Conservation (phyloP, 2,113 vertebrate genomes). For the Mormyrus iriodes region DNA sequence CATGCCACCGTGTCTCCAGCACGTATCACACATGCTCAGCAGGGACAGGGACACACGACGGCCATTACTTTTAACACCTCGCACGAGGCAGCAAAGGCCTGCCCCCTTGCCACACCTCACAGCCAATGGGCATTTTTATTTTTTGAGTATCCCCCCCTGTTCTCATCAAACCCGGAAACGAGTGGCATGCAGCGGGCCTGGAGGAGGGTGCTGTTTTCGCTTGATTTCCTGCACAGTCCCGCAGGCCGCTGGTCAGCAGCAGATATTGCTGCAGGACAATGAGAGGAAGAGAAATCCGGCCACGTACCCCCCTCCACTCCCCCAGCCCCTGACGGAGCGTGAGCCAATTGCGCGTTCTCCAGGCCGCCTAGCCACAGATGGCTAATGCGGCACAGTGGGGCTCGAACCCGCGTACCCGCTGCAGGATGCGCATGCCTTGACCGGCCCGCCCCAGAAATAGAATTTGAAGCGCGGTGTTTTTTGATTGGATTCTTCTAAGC, state of each 20-base stretch:
- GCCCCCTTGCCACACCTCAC: background rate
- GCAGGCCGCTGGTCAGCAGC: background rate
- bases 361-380: background rate
- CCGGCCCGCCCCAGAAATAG: conserved; percentile 1
- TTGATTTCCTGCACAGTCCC: background rate
- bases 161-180: background rate
- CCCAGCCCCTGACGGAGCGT: background rate
- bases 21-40: background rate
- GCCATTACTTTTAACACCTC: background rate
- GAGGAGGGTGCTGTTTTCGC: background rate
- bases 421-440: background rate
- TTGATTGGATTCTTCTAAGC: conserved; percentile 6
- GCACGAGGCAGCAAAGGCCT: background rate
- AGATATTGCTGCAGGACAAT: background rate
- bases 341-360: background rate
- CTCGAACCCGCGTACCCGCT: background rate
- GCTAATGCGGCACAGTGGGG: background rate
- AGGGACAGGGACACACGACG: background rate
- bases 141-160: background rate
- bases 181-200: background rate
- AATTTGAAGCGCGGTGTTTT: conserved; percentile 1
- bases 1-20: background rate
- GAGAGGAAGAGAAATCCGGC: background rate
- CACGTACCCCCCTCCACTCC: background rate
- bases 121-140: background rate